Evolutionary conservation across 2,797 vertebrate species (phyloP).

Genomic region (Chaunax sp.): DNA sequence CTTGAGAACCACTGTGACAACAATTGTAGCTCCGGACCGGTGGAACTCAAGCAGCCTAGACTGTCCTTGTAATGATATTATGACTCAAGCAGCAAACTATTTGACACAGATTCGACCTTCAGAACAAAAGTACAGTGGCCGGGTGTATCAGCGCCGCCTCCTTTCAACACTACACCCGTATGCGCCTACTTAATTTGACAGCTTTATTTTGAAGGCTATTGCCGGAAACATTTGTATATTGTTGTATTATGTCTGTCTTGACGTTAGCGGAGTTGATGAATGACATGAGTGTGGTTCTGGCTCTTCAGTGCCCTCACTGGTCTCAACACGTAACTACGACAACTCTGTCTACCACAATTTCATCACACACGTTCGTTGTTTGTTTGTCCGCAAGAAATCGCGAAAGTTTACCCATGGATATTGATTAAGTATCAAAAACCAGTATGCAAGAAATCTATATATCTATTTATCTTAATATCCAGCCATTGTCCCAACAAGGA

Average conservation of each 20-base stretch:
- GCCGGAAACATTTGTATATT: not conserved
- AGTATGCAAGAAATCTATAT: too few relatives aligned
- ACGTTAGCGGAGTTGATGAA: not conserved
- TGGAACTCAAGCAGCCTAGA: constrained; percentile 4
- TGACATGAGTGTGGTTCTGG: not conserved
- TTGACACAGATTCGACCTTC: constrained; percentile 22
- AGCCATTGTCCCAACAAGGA: too few relatives aligned
- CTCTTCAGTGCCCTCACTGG: not conserved
- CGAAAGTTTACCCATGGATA: too few relatives aligned
- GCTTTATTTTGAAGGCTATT: constrained; percentile 25
- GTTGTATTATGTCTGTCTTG: not conserved
- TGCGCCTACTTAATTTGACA: accelerated
- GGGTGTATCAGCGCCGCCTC: not conserved
- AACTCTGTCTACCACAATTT: not conserved
- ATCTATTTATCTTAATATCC: too few relatives aligned
- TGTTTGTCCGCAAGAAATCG: too few relatives aligned
- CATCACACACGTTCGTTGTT: too few relatives aligned
- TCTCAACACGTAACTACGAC: not conserved
- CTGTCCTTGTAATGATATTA: constrained; percentile 45
- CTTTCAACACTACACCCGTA: not conserved
- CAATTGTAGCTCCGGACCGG: constrained; percentile 1
- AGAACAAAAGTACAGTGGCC: constrained; percentile 46
- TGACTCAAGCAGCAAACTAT: constrained; percentile 13
- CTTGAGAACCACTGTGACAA: constrained; percentile 11
- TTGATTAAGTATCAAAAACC: too few relatives aligned